Base-by-base conservation (phyloP, 2,113 vertebrate genomes). In the Picathartes gymnocephalus region DNA sequence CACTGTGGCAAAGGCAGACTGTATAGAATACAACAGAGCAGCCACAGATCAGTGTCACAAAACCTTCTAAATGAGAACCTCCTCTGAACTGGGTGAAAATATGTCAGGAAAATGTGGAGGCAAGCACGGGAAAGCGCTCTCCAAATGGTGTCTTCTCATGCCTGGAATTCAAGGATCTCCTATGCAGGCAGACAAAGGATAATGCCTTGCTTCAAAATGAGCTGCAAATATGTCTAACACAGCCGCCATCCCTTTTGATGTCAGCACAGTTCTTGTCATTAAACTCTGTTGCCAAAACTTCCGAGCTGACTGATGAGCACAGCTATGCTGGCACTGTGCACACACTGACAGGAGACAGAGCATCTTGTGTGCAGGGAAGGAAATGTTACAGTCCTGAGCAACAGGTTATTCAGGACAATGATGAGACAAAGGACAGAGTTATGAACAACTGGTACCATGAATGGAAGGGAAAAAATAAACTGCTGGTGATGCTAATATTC, bases 371-470 rank as follows among this genome's bases (percentile, higher is more conserved):
- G n/a, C 19, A 62, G 24, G 39, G 42, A 84, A 54, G 13, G 3
- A 37, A 45, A n/a, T 6, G 3, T 13, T 10, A 8, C 1, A n/a
- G 3, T 58, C 64, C 60, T 54, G 27, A 86, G 33, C 25, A 74
- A 37, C 15, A 28, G 31, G 9, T 45, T 72, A 13, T 56, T 69
- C 54, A 65, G 30, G 35, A 40, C n/a, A 82, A 31, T 3, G 6
- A 50, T 2, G 6, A 60, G 37, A 22, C 65, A 69, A 44, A 69
- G 40, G 37, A 58, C 7, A 57, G 27, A 53, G 25, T 54, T 39
- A 72, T 15, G 15, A 91, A 12, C 18, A 11, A 45, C 10, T 1
- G 1, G 4, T 12, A 53, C 18, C 9, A 19, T 0, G 1, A 51
- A 12, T 64, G 39, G 79, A 71, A 40, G 13, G n/a, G 19, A n/a